Evolutionary conservation across 2,888 invertebrate genomes (phyloP), one percentile per base, ranked within the genome.

Genomic region (Nymphalis urticae): DNA sequence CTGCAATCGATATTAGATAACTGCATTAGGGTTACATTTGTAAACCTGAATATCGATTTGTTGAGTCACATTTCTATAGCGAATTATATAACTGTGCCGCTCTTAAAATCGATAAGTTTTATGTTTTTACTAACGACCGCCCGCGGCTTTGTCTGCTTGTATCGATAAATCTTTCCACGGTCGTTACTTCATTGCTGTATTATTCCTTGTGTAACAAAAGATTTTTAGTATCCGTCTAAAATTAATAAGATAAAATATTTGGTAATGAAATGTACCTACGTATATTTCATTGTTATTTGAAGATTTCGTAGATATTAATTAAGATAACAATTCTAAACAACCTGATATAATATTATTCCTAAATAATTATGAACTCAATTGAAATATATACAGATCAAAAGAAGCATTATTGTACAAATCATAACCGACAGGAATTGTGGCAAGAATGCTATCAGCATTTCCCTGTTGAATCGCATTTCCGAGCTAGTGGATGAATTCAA

Each of bases 1-100:
- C 81, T 82, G 81, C 81, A 85, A 89, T 85, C 85, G 88, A 86
- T 87, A 87, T 89, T 89, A 87, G 88, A 89, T 90, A 90, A 89
- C 86, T 82, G 83, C 81, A 85, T 87, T 86, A 84, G 80, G 75
- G 83, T 84, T 81, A 87, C 85, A 87, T 85, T 86, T 85, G 86
- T 84, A 80, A 78, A 79, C 81, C 78, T 80, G 75, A 81, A 85
- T 83, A 81, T 79, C 75, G 79, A 78, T 78, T 77, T 76, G 80
- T 85, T 86, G 85, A 85, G 79, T 85, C 86, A 85, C 80, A 77
- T 80, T 82, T 78, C 75, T 78, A 79, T 76, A 74, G 71, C 59
- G 66, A 74, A 70, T 77, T 76, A 73, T 74, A 75, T 69, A 76
- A 77, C 60, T 72, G 54, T 51, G 67, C 69, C 63, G 54, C 68